phyloP scores from a whole-genome alignment of 2,113 vertebrate species.

The Todiramphus saurophagus region DNA sequence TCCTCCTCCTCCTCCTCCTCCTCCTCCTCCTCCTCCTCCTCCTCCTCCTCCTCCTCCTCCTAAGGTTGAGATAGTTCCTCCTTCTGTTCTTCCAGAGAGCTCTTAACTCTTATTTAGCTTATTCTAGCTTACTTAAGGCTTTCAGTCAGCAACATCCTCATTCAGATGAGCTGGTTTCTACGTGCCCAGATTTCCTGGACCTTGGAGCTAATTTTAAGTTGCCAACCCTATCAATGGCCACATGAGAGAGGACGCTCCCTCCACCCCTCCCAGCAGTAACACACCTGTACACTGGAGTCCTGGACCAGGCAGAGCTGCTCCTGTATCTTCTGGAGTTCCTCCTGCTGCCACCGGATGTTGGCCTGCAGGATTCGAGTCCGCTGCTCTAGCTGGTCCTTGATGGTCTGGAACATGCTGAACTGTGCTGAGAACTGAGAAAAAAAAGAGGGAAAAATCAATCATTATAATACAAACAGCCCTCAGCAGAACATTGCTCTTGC shows the following conservation, averaged over 20 bases:
- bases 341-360: slow-evolving; percentile 83
- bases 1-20: too few relatives aligned
- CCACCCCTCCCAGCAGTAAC: background rate
- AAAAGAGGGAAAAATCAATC: background rate
- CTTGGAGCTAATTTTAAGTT: background rate
- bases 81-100: background rate
- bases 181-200: background rate
- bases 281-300: slow-evolving; percentile 77
- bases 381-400: slow-evolving; percentile 82
- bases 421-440: slow-evolving; percentile 71
- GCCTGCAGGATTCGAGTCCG: slow-evolving; percentile 78
- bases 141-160: background rate
- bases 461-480: background rate
- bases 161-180: background rate
- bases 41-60: background rate
- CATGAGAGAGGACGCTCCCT: fast-evolving
- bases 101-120: background rate
- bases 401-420: slow-evolving; percentile 80
- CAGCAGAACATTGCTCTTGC: background rate
- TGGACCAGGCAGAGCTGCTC: slow-evolving; percentile 82
- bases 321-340: slow-evolving; percentile 83
- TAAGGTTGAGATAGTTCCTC: background rate
- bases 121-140: background rate
- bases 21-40: too few relatives aligned
- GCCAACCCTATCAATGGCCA: background rate